A percentile compares a stretch with the other conserved stretches of the same genome.
Evolutionary conservation across 2,888 invertebrate species (phyloP).

Genomic region (Choreutis nemorana): DNA sequence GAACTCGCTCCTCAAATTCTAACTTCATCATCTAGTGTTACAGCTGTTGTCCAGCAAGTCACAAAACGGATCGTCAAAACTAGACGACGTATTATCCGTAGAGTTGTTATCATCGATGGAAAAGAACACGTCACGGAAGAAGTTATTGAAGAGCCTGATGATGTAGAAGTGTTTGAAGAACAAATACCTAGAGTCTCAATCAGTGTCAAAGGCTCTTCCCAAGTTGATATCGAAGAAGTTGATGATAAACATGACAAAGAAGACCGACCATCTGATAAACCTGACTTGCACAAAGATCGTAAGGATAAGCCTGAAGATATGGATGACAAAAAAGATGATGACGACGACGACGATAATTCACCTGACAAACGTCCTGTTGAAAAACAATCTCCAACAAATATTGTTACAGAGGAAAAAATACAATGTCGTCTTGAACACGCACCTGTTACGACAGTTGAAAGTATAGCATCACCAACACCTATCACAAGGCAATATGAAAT

Average conservation of each 20-base stretch:
- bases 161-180: conserved; percentile 75
- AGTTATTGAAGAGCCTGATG: conserved; percentile 84
- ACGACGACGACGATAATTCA: conserved; percentile 10
- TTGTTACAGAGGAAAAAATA: too few relatives aligned
- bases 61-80: conserved; percentile 79
- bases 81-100: conserved; percentile 77
- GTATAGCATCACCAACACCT: too few relatives aligned
- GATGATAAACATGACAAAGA: conserved; percentile 26
- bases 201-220: conserved; percentile 67
- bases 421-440: too few relatives aligned
- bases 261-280: conserved; percentile 20
- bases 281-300: conserved; percentile 7
- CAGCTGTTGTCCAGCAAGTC: conserved; percentile 83
- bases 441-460: too few relatives aligned
- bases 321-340: neutral
- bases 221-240: conserved; percentile 39
- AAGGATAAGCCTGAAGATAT: conserved; percentile 2
- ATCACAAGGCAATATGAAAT: too few relatives aligned
- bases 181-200: conserved; percentile 76
- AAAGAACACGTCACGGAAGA: conserved; percentile 86
- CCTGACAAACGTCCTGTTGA: conserved; percentile 17
- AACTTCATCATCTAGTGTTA: conserved; percentile 75
- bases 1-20: conserved; percentile 50
- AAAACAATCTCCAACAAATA: too few relatives aligned
- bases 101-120: conserved; percentile 81